phyloP scores from a whole-genome alignment of 1,140 invertebrate genomes.

The Brachionus asplanchnoidis region DNA sequence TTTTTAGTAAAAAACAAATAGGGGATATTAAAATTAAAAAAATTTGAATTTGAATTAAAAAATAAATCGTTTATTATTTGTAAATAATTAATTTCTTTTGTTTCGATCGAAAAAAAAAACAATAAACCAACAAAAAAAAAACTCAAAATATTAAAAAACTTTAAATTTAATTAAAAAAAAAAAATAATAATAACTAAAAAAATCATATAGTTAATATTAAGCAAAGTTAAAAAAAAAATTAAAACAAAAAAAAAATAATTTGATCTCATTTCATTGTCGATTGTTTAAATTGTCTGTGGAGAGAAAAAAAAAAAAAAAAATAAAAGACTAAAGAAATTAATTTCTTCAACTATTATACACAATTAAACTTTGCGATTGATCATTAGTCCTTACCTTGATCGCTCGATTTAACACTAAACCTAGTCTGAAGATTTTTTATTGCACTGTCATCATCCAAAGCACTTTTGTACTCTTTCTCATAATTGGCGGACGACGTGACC shows the following conservation, averaged over 20 bases:
- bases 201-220: not conserved
- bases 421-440: conserved; percentile 1
- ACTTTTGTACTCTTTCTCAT: not conserved
- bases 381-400: conserved; percentile 10
- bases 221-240: not conserved
- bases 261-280: not conserved
- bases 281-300: not conserved
- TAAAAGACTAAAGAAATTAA: not conserved
- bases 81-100: conserved; percentile 1
- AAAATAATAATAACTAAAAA: not conserved
- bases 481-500: conserved; percentile 9
- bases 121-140: not conserved
- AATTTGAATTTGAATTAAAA: not conserved
- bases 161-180: not conserved
- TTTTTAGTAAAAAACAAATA: not conserved
- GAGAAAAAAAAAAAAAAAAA: not conserved
- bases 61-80: not conserved
- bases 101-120: not conserved
- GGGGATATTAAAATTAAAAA: not conserved
- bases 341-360: not conserved
- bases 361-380: not conserved
- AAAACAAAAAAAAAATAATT: not conserved
- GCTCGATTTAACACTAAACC: not conserved
- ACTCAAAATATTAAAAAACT: not conserved
- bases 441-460: not conserved